Evolutionary conservation across 2,888 invertebrate species (phyloP).

Genomic region (Tachina lurida): DNA sequence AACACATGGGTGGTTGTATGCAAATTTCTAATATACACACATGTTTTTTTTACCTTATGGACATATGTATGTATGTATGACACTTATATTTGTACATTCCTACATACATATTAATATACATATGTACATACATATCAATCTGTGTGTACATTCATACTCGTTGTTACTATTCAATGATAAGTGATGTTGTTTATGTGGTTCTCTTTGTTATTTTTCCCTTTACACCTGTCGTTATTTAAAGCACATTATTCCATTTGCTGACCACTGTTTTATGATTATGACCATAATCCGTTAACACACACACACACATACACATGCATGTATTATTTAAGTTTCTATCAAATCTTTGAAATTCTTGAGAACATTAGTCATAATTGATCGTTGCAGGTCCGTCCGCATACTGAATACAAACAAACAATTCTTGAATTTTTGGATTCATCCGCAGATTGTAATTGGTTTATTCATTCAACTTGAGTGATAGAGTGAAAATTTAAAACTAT

Average conservation of each 20-base stretch:
- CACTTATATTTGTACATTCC: not conserved
- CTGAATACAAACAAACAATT: no score
- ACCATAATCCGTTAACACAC: not conserved
- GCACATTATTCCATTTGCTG: not conserved
- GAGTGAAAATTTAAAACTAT: no score
- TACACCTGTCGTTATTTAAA: conserved; percentile 47
- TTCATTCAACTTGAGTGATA: no score
- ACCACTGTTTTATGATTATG: conserved; percentile 16
- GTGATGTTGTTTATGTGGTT: not conserved
- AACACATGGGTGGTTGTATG: conserved; percentile 21
- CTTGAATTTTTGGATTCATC: no score
- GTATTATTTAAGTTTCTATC: conserved; percentile 46
- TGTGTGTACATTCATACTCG: not conserved
- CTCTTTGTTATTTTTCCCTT: not conserved
- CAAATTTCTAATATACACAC: conserved; percentile 37
- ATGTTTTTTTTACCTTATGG: conserved; percentile 2
- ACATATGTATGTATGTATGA: not conserved
- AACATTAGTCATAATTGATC: no score
- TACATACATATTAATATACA: not conserved
- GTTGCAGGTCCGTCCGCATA: no score
- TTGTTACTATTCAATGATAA: conserved; percentile 2
- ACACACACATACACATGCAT: conserved; percentile 6
- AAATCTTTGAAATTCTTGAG: no score
- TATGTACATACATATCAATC: no score
- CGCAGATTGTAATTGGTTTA: no score